A percentile compares a stretch with the other conserved stretches of the same genome.
Conservation (phyloP, 2,113 vertebrate species). For the Hypanus sabinus region DNA sequence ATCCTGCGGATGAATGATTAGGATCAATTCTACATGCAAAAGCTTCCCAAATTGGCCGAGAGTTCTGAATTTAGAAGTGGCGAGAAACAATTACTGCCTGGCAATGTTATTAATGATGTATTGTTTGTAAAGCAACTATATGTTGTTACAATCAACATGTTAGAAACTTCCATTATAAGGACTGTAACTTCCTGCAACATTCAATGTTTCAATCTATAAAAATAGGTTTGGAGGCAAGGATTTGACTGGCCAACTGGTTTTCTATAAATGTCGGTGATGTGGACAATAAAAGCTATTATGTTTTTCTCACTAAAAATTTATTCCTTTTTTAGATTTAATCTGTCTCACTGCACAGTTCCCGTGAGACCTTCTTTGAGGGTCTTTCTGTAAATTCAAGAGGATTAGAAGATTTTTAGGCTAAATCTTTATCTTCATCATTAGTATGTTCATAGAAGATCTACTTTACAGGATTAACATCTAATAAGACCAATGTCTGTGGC, state of each 20-base stretch:
- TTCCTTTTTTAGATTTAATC: constrained; percentile 9
- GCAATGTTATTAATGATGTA: neutral
- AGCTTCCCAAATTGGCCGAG: constrained; percentile 52
- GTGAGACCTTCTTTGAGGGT: neutral
- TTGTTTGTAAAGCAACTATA: neutral
- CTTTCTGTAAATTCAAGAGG: neutral
- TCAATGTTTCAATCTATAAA: neutral
- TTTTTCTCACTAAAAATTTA: neutral
- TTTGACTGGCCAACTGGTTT: neutral
- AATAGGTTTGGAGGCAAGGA: neutral
- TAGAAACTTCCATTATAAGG: constrained; percentile 15
- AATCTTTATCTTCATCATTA: neutral
- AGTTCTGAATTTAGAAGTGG: constrained; percentile 24
- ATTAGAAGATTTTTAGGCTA: neutral
- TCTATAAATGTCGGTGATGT: neutral
- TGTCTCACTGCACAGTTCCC: neutral
- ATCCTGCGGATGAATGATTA: constrained; percentile 70
- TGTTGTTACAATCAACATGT: neutral
- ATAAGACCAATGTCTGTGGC: neutral
- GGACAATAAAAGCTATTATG: neutral
- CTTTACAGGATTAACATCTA: neutral
- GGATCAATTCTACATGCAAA: constrained; percentile 47
- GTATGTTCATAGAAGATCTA: neutral
- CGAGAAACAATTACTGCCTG: neutral
- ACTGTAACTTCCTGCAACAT: neutral